A percentile compares a stretch with the other conserved stretches of the same genome.
Conservation (phyloP, 1,140 invertebrate genomes). For the Steinernema khuongi region DNA sequence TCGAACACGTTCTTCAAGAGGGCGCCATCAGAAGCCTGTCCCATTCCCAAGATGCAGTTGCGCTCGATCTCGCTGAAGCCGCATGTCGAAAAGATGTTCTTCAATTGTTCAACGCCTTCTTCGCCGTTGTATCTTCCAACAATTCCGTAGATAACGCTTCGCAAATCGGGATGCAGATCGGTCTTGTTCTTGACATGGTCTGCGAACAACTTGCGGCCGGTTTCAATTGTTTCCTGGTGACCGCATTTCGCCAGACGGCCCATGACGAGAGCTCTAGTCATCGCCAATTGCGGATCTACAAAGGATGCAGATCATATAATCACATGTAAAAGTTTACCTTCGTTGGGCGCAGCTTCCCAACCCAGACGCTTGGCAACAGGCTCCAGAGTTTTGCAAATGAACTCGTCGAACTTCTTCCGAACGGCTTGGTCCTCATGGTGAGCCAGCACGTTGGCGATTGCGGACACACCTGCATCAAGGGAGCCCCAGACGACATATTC, state of each 20-base stretch:
- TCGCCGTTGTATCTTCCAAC: constrained; percentile 71
- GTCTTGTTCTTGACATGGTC: constrained; percentile 66
- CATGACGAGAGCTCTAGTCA: constrained; percentile 77
- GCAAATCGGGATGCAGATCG: constrained; percentile 78
- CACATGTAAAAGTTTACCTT: constrained; percentile 53
- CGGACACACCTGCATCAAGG: constrained; percentile 34
- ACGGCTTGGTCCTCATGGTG: constrained; percentile 46
- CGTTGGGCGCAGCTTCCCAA: constrained; percentile 60
- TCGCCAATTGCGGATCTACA: constrained; percentile 66
- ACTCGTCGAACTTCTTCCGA: constrained; percentile 56
- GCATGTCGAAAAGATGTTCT: constrained; percentile 74
- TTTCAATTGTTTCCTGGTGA: constrained; percentile 70
- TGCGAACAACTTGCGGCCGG: constrained; percentile 70
- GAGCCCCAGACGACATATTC: constrained; percentile 55
- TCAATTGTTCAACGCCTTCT: constrained; percentile 71
- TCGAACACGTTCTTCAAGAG: constrained; percentile 74
- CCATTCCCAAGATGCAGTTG: constrained; percentile 75
- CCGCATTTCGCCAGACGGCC: constrained; percentile 73
- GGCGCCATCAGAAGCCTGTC: constrained; percentile 69
- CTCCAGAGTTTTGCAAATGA: constrained; percentile 54
- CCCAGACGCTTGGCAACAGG: constrained; percentile 59
- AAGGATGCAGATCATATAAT: neutral
- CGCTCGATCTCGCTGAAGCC: constrained; percentile 89
- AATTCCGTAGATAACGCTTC: constrained; percentile 74
- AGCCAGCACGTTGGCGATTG: constrained; percentile 26